Conservation (phyloP, 23 tunicate genomes). For the Trididemnum miniatum region DNA sequence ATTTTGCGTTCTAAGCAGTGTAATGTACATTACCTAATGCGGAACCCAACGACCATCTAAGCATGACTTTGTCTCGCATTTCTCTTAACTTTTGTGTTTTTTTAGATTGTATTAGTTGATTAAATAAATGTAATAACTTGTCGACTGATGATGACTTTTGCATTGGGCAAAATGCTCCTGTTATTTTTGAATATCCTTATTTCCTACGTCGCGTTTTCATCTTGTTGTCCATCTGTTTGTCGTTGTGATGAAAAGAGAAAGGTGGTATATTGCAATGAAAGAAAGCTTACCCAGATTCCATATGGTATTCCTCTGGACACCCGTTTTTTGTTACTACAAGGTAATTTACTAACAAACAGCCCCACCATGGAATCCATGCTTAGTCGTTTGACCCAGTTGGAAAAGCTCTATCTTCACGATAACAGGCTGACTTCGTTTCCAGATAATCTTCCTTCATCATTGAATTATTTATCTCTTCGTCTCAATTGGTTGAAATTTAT, state of each 20-base stretch:
- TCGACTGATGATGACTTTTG: too few relatives aligned
- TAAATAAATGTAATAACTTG: too few relatives aligned
- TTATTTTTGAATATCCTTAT: too few relatives aligned
- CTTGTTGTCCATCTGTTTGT: constrained; percentile 54
- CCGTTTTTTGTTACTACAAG: constrained; percentile 45
- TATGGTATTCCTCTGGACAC: constrained; percentile 62
- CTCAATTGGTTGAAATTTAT: constrained; percentile 47
- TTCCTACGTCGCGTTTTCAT: background rate
- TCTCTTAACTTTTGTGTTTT: too few relatives aligned
- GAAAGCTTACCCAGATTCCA: constrained; percentile 42
- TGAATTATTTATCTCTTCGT: constrained; percentile 34
- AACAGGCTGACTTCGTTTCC: constrained; percentile 70
- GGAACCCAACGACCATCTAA: too few relatives aligned
- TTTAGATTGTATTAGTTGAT: too few relatives aligned
- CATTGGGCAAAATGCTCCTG: too few relatives aligned
- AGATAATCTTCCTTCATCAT: constrained; percentile 24
- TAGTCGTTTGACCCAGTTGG: constrained; percentile 14
- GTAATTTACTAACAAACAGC: constrained; percentile 45
- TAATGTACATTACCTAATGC: too few relatives aligned
- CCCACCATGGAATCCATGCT: constrained; percentile 41
- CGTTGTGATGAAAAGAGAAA: constrained; percentile 60
- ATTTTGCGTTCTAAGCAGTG: too few relatives aligned
- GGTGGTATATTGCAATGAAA: constrained; percentile 60
- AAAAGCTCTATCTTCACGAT: constrained; percentile 30
- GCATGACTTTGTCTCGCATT: too few relatives aligned